Base-by-base conservation (phyloP, 1,140 invertebrate species). In the Drosophila kanapiae region DNA sequence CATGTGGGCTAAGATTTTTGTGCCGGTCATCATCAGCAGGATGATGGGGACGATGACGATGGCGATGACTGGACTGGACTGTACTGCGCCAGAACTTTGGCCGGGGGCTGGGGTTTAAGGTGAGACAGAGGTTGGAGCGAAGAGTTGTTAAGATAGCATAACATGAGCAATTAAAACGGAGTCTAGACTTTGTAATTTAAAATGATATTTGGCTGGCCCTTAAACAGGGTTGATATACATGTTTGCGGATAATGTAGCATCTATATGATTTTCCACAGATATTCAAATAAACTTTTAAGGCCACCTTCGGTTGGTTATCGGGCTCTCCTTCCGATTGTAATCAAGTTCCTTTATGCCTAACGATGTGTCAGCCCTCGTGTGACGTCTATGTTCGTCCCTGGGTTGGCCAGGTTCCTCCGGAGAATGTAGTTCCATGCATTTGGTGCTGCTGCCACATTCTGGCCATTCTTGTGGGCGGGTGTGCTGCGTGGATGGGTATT, bases 1-100 rank as follows among this genome's bases (percentile, higher is more conserved):
- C 83, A 69, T 88, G 81, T 88, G 81, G 71, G 61, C 85, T 49
- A 88, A 90, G 84, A 88, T 90, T 88, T 88, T 88, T 84, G 72
- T 87, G 84, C 84, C 80, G 84, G 85, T 88, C 84, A 90, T 85
- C 63, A 63, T 83, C 76, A 77, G 76, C 57, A 78, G 57, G 51
- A 29, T 31, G 54, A 60, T 74, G 70, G 76, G 57, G 51, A 29
- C 23, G 54, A 60, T 74, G 70, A 48, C 64, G 40, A 57, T 11
- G 48, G n/a, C 51, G 51, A 56, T 56, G 53, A 38, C 35, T 33
- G 49, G 48, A 10, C 29, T 11, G 13, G 5, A 23, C 23, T 23
- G 23, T 1, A 23, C 23, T 23, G 23, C 1, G 67, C 31, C 53
- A 10, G 69, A 68, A 59, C 70, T 16, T 29, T 49, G 69, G 37